A percentile compares a stretch with the other conserved stretches of the same genome.
These are phyloP conservation scores for Podocnemis expansa DNA, from an alignment of 2,113 vertebrate species.

Conservation along the genomic window DNA sequence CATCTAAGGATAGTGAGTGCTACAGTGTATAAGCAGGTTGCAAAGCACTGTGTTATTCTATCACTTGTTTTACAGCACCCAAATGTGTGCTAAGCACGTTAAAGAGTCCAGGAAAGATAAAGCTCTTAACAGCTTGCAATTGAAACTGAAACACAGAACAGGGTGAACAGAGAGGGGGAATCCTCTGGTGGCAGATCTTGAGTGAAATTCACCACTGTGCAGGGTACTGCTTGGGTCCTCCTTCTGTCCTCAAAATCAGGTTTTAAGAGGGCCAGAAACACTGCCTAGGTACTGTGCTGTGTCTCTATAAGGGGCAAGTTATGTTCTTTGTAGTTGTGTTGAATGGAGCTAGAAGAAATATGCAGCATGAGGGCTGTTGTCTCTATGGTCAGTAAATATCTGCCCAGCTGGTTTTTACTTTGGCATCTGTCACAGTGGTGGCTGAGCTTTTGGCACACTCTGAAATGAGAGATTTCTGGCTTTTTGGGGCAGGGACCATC, in stretches of 20 bases:
- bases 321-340: not conserved
- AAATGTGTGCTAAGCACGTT: not conserved
- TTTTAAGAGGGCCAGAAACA: not conserved
- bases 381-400: not conserved
- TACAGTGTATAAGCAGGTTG: not conserved
- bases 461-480: not conserved
- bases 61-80: not conserved
- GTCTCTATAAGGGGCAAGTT: not conserved
- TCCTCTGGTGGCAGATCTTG: not conserved
- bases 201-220: not conserved
- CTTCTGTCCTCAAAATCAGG: accelerated
- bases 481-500: not conserved
- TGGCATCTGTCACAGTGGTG: not conserved
- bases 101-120: not conserved
- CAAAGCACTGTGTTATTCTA: not conserved
- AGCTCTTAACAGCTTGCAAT: not conserved
- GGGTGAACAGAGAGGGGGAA: not conserved
- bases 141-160: not conserved
- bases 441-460: not conserved
- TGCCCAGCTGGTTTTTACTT: not conserved
- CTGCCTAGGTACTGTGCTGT: accelerated
- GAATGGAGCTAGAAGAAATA: not conserved
- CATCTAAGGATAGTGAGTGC: not conserved
- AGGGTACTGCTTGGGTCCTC: accelerated
- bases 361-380: not conserved